A percentile compares a stretch with the other conserved stretches of the same genome.
phyloP scores from a whole-genome alignment of 1,140 invertebrate genomes.

The Olivierus martensii region DNA sequence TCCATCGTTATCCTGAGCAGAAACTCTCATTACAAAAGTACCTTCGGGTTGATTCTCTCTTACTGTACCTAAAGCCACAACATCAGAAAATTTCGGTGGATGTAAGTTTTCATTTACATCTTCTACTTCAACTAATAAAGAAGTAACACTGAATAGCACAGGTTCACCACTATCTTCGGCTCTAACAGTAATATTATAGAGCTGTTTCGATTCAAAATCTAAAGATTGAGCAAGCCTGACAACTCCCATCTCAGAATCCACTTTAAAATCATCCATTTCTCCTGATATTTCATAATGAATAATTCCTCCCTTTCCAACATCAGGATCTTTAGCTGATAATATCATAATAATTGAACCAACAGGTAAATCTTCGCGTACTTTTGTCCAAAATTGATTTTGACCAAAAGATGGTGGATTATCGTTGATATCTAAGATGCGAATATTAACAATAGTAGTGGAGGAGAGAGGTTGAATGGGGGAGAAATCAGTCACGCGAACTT shows the following conservation, averaged over 20 bases:
- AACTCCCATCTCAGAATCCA: constrained; percentile 63
- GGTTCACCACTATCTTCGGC: constrained; percentile 64
- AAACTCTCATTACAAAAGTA: constrained; percentile 56
- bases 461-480: constrained; percentile 37
- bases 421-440: constrained; percentile 77
- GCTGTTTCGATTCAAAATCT: constrained; percentile 69
- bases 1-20: constrained; percentile 61
- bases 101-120: constrained; percentile 35
- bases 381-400: constrained; percentile 46
- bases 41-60: constrained; percentile 58
- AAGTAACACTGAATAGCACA: constrained; percentile 38
- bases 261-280: constrained; percentile 50
- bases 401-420: constrained; percentile 73
- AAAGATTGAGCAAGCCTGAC: constrained; percentile 62
- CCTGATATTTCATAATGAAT: constrained; percentile 56
- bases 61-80: constrained; percentile 46
- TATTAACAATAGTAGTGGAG: constrained; percentile 56
- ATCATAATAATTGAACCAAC: constrained; percentile 69
- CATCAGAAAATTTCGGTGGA: constrained; percentile 69
- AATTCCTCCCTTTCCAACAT: constrained; percentile 61
- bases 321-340: constrained; percentile 71
- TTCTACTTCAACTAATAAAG: constrained; percentile 20
- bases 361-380: constrained; percentile 81
- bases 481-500: constrained; percentile 64
- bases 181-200: constrained; percentile 67